phyloP scores from a whole-genome alignment of 2,113 vertebrate species.

The Ardeotis arabs region DNA sequence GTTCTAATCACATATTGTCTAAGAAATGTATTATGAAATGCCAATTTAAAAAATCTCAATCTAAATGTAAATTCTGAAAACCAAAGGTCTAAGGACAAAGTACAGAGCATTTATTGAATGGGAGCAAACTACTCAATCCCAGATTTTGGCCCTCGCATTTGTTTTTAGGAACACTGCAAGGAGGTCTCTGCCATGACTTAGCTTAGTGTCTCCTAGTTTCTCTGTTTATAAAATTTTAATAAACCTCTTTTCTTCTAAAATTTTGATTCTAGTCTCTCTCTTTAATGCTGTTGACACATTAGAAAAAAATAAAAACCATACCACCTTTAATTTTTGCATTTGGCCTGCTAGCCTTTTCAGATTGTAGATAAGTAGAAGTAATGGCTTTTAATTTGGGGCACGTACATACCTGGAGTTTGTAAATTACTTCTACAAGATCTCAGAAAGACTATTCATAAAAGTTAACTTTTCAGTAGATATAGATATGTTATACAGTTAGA shows the following conservation, averaged over 20 bases:
- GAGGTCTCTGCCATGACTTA: not conserved
- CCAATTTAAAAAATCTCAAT: not conserved
- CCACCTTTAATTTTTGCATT: not conserved
- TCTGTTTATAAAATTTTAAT: not conserved
- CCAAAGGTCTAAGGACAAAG: not conserved
- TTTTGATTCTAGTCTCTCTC: not conserved
- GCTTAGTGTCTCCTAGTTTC: not conserved
- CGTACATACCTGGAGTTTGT: not conserved
- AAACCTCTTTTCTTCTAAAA: not conserved
- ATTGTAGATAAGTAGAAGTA: not conserved
- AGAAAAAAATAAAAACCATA: not conserved
- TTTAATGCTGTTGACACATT: not conserved
- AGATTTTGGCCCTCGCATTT: not conserved
- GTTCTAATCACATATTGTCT: not conserved
- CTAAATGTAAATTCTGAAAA: not conserved
- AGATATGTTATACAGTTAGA: not conserved
- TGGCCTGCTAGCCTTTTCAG: not conserved
- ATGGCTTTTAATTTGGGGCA: not conserved
- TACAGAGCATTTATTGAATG: not conserved
- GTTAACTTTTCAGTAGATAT: not conserved
- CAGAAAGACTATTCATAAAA: not conserved
- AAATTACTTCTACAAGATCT: not conserved
- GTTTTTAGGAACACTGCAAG: not conserved
- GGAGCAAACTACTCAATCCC: not conserved
- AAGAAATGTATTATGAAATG: not conserved